phyloP scores from a whole-genome alignment of 2,888 invertebrate species.

The Oxystoma pomonae region DNA sequence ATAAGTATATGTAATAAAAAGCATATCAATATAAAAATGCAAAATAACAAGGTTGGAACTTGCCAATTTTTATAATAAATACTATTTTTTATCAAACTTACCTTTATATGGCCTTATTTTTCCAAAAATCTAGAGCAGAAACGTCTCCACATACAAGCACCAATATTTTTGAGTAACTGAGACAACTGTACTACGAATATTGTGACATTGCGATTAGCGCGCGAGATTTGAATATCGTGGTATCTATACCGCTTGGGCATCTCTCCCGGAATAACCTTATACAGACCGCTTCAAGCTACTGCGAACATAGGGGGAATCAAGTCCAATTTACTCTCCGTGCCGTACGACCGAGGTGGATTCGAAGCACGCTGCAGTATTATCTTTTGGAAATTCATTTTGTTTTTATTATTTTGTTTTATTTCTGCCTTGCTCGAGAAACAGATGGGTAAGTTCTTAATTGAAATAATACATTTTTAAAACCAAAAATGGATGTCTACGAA shows the following conservation, averaged over 20 bases:
- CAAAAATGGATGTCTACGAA: too few relatives aligned
- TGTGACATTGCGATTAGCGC: background rate
- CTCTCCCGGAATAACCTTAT: background rate
- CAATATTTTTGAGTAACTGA: background rate
- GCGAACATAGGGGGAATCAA: too few relatives aligned
- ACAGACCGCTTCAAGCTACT: too few relatives aligned
- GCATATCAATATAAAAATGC: background rate
- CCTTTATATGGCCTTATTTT: background rate
- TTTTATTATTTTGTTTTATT: too few relatives aligned
- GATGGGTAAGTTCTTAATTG: too few relatives aligned
- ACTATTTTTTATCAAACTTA: background rate
- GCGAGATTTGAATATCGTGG: background rate
- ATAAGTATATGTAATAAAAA: too few relatives aligned
- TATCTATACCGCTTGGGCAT: background rate
- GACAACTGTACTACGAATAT: background rate
- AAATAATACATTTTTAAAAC: too few relatives aligned
- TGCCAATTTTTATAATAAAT: background rate
- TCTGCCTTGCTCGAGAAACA: too few relatives aligned
- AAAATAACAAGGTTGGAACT: background rate
- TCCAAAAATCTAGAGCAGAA: background rate
- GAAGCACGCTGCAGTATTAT: too few relatives aligned
- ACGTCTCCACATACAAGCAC: background rate
- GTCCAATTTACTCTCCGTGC: too few relatives aligned
- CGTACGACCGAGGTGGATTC: too few relatives aligned
- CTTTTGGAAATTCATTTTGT: too few relatives aligned